Base-by-base conservation (phyloP, 2,797 vertebrate genomes). In the Chaenodraco wilsoni region DNA sequence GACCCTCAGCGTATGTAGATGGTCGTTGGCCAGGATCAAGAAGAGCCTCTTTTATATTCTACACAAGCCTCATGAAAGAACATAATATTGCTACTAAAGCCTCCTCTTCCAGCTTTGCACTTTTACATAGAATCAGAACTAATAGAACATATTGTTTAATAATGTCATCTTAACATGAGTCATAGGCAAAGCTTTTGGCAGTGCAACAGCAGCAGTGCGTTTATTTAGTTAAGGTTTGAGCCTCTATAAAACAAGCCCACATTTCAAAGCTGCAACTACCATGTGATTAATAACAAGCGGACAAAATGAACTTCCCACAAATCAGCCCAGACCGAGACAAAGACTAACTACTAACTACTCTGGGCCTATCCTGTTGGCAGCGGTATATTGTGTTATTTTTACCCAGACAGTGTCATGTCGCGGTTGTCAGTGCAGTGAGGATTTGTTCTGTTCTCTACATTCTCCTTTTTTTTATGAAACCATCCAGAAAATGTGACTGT, bases 401-500 rank as follows among this genome's bases (percentile, higher is more conserved):
- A 6, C 5, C 33, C 40, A 65, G 40, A 21, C 10, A 23, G 23
- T 23, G 31, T 19, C 9, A 40, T 37, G 31, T 48, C 19, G 13
- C 13, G 15, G 27, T 40, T 49, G 14, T 65, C 17, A 56, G 40
- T 61, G 50, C 51, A 49, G 19, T 16, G 51, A 71, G 5, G 27
- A 27, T 27, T 9, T 33, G 16, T 41, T 62, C 1, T 1, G n/a
- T 50, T 50, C 11, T 71, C 49, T 40, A 9, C 2, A 52, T 58
- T 44, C 40, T 37, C 8, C 33, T 46, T 43, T 45, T 60, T 23
- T 44, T 14, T 31, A 0, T 54, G 43, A 48, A 14, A 10, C 59
- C 9, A 15, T 44, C 43, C 49, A 95, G 94, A 81, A 49, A 94
- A 94, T n/a, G 76, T 77, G n/a, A 84, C 81, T 1, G 43, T 31